These are phyloP conservation scores for Paracyprichromis sp. DNA, from an alignment of 2,113 vertebrate genomes.

Conservation along the genomic window DNA sequence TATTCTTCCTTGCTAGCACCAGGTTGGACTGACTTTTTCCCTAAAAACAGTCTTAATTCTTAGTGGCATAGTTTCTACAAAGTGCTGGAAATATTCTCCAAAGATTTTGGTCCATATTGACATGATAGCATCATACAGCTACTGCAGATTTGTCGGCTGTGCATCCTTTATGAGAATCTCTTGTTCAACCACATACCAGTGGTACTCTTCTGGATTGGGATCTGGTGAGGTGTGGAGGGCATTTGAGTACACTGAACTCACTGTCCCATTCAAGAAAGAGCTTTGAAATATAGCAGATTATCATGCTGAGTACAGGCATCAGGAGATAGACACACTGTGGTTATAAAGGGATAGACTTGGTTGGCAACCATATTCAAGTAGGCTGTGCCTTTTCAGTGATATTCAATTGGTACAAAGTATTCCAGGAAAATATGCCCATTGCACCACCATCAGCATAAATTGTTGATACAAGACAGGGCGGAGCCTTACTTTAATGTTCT, in stretches of 20 bases:
- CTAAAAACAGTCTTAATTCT: neutral
- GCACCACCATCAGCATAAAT: neutral
- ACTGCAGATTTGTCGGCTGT: neutral
- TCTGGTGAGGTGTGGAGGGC: neutral
- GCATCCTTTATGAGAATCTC: neutral
- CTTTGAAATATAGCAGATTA: neutral
- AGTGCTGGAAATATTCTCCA: neutral
- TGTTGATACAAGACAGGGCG: neutral
- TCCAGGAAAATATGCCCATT: neutral
- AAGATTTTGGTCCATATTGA: neutral
- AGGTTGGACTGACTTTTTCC: neutral
- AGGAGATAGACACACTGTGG: neutral
- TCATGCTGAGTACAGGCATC: neutral
- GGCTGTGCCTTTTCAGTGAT: neutral
- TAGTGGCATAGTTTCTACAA: neutral
- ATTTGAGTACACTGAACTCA: neutral
- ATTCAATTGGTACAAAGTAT: neutral
- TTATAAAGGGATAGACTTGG: neutral
- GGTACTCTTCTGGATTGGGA: neutral
- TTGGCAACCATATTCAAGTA: neutral
- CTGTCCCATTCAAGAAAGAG: neutral
- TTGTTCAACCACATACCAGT: neutral
- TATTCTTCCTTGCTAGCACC: neutral
- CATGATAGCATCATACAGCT: neutral
- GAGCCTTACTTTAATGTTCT: neutral